phyloP scores from a whole-genome alignment of 2,888 invertebrate genomes.

The Chironomus riparius region DNA sequence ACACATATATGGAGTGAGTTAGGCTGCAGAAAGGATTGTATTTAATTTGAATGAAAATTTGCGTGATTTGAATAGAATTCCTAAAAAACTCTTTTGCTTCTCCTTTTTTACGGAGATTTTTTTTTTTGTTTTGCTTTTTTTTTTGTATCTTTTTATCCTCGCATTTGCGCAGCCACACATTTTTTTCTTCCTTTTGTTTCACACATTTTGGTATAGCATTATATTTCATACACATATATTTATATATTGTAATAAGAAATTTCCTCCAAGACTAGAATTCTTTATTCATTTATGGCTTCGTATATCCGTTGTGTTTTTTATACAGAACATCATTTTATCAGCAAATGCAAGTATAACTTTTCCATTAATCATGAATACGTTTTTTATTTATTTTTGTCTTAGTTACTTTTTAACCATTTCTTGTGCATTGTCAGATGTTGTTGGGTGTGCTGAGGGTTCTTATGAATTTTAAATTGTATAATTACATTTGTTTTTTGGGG shows the following conservation, averaged over 20 bases:
- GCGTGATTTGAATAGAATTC: constrained; percentile 6
- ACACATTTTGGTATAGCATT: neutral
- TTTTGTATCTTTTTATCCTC: neutral
- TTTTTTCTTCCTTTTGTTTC: neutral
- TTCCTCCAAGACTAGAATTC: neutral
- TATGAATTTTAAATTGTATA: too few relatives aligned
- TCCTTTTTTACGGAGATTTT: neutral
- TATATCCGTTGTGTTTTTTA: neutral
- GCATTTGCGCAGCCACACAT: constrained; percentile 5
- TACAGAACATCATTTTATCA: neutral
- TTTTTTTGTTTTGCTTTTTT: too few relatives aligned
- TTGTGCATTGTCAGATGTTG: too few relatives aligned
- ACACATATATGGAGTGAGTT: neutral
- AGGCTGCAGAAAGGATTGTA: neutral
- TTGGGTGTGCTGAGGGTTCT: too few relatives aligned
- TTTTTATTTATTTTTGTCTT: neutral
- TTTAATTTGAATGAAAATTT: constrained; percentile 10
- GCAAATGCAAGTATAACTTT: neutral
- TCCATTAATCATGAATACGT: neutral
- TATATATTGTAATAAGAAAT: too few relatives aligned
- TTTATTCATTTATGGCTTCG: neutral
- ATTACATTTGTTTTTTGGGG: too few relatives aligned
- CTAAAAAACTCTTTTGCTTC: neutral
- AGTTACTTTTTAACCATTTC: neutral
- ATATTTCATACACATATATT: neutral